These are phyloP conservation scores for Acropternis orthonyx DNA, from an alignment of 2,797 vertebrate species.

Conservation along the genomic window DNA sequence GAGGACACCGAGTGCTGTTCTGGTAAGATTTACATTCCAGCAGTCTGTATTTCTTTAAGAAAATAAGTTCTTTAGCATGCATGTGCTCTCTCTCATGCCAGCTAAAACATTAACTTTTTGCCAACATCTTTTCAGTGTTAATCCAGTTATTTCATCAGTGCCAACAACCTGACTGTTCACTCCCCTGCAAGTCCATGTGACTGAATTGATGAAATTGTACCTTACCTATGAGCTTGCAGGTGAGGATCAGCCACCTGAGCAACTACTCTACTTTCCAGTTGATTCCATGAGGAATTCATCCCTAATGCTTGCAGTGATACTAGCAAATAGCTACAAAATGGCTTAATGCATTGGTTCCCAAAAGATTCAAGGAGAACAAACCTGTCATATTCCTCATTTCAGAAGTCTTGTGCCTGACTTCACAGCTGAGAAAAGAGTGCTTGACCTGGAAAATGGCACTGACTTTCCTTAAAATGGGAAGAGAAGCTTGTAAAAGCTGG, in stretches of 20 bases:
- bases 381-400: neutral
- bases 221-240: neutral
- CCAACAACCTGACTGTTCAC: neutral
- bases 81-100: neutral
- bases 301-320: neutral
- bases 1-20: neutral
- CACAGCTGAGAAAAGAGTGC: neutral
- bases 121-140: neutral
- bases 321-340: neutral
- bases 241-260: neutral
- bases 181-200: neutral
- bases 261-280: neutral
- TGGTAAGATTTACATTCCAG: neutral
- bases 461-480: neutral
- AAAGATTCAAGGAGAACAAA: neutral
- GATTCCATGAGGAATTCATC: neutral
- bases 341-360: neutral
- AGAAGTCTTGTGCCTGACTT: conserved; percentile 1
- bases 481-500: neutral
- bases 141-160: neutral
- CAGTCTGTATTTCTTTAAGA: neutral
- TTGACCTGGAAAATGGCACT: conserved; percentile 3
- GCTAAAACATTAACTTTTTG: neutral
- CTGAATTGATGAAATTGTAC: neutral
- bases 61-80: neutral